phyloP scores from a whole-genome alignment of 1,140 invertebrate species.

The Leptopilina clavipes region DNA sequence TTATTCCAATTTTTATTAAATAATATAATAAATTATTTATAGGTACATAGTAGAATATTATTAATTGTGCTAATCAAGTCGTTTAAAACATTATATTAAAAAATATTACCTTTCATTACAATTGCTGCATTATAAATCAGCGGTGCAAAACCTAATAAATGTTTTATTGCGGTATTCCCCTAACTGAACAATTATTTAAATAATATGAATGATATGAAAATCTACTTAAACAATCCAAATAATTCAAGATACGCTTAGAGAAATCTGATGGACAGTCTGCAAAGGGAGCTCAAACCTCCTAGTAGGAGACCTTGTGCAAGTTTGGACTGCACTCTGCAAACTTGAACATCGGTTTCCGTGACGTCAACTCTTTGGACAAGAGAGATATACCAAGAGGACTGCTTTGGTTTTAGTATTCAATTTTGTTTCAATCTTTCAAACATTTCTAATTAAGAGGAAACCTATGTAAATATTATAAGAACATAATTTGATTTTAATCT shows the following conservation, averaged over 20 bases:
- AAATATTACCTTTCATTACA: too few species aligned
- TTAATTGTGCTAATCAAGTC: too few species aligned
- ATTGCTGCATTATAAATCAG: too few species aligned
- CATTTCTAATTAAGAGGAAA: constrained; percentile 18
- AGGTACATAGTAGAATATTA: too few species aligned
- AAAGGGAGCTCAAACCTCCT: background rate
- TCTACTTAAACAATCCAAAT: background rate
- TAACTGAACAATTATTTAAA: too few species aligned
- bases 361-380: background rate
- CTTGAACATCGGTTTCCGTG: constrained; percentile 39
- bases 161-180: too few species aligned
- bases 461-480: background rate
- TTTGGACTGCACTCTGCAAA: constrained; percentile 28
- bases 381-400: background rate
- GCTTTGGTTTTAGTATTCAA: background rate
- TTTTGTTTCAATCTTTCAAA: background rate
- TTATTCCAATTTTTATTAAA: too few species aligned
- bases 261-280: constrained; percentile 1
- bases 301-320: constrained; percentile 33
- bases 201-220: too few species aligned
- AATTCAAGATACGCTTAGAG: constrained; percentile 11
- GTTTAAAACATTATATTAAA: too few species aligned
- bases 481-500: background rate
- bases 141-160: too few species aligned
- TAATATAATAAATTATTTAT: too few species aligned